phyloP scores from a whole-genome alignment of 2,888 invertebrate species.

The Thalpophila matura region DNA sequence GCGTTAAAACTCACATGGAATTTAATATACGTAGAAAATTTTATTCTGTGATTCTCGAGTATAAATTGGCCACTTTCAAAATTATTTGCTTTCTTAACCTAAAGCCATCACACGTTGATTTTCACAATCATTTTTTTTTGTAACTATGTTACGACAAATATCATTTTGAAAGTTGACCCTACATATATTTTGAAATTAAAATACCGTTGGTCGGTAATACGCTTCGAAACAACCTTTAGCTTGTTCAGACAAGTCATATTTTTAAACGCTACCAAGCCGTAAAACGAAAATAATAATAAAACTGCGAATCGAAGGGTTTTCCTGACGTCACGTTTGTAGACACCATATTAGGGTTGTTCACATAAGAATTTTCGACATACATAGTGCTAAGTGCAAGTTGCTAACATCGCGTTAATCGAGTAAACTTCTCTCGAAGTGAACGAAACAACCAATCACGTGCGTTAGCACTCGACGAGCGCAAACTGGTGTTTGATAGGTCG shows the following conservation, averaged over 20 bases:
- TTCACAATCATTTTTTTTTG: constrained; percentile 34
- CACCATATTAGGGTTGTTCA: too few species aligned
- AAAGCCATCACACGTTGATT: constrained; percentile 49
- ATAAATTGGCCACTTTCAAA: constrained; percentile 49
- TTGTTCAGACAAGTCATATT: constrained; percentile 51
- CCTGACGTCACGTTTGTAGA: constrained; percentile 39
- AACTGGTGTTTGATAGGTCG: too few species aligned
- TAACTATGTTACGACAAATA: constrained; percentile 50
- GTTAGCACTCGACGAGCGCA: too few species aligned
- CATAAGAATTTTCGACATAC: too few species aligned
- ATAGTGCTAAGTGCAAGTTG: too few species aligned
- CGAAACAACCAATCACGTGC: too few species aligned
- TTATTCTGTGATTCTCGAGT: constrained; percentile 47
- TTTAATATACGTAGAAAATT: constrained; percentile 60
- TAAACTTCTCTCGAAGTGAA: too few species aligned
- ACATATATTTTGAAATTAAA: constrained; percentile 32
- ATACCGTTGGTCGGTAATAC: constrained; percentile 42
- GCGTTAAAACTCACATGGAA: constrained; percentile 73
- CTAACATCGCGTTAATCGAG: too few species aligned
- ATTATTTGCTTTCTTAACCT: constrained; percentile 31
- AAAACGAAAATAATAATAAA: constrained; percentile 37
- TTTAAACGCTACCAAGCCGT: constrained; percentile 41
- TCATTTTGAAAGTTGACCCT: constrained; percentile 50
- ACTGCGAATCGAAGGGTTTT: constrained; percentile 25
- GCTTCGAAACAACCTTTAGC: constrained; percentile 54